Evolutionary conservation across 2,888 invertebrate genomes (phyloP).

Genomic region (Sarcophaga caerulescens): DNA sequence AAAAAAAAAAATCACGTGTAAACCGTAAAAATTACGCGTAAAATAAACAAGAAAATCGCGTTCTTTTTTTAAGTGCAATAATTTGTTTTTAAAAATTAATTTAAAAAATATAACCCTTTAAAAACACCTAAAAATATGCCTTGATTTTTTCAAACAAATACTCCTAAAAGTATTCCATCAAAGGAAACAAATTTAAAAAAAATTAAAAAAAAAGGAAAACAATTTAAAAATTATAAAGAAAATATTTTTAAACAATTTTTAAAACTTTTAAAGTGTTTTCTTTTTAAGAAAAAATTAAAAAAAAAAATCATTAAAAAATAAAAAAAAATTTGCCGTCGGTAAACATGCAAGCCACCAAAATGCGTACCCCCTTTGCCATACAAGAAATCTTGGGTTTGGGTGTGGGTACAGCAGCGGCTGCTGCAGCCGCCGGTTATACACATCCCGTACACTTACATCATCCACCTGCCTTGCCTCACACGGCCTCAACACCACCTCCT

Average conservation of each 20-base stretch:
- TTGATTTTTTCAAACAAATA: constrained; percentile 31
- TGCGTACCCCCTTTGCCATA: constrained; percentile 81
- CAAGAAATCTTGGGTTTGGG: constrained; percentile 80
- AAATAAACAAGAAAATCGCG: neutral
- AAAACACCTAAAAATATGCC: constrained; percentile 54
- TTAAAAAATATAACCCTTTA: constrained; percentile 8
- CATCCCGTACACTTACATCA: constrained; percentile 69
- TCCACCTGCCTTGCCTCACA: constrained; percentile 38
- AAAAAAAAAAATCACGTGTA: constrained; percentile 34
- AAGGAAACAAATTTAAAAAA: neutral
- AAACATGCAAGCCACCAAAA: constrained; percentile 81
- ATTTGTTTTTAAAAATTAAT: neutral
- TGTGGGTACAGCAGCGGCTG: constrained; percentile 75
- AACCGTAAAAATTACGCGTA: constrained; percentile 19
- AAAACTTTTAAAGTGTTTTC: neutral
- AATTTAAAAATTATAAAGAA: constrained; percentile 1
- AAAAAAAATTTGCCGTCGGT: constrained; percentile 62
- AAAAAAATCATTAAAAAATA: neutral
- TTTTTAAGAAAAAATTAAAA: neutral
- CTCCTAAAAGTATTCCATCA: neutral
- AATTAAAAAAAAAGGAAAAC: constrained; percentile 17
- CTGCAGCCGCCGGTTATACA: constrained; percentile 74
- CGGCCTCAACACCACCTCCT: constrained; percentile 61
- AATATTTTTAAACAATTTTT: neutral
- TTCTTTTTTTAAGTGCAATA: constrained; percentile 40